Base-by-base conservation (phyloP, 2,797 vertebrate genomes). In the Psittacula echo region DNA sequence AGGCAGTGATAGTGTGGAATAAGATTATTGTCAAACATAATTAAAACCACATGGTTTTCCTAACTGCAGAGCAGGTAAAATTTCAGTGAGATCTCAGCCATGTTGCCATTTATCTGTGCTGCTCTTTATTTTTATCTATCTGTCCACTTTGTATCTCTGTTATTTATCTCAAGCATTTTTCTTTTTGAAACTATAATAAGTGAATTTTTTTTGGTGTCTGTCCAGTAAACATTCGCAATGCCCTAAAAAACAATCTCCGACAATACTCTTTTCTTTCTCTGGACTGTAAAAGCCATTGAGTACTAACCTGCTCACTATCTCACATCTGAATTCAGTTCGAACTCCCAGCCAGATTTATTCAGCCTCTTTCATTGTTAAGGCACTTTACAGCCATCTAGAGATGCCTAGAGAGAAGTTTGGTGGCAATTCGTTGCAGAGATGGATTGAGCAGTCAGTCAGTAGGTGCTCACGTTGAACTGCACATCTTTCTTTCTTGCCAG, bases 401-500 rank as follows among this genome's bases (percentile, higher is more conserved):
- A 90, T 53, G 39, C 65, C 62, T 62, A 76, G 85, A 67, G 79
- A 82, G 45, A 88, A 73, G 62, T 68, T 94, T 93, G 73, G 37
- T 30, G 7, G 67, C 81, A 76, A 87, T 78, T 68, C 87, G 24
- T 89, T 82, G 71, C 62, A 91, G 66, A 83, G 87, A 41, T 86
- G 77, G 91, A 77, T 87, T 18, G 7, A 76, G 64, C 72, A 80
- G 60, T 81, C 42, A 53, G 21, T 71, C 74, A 71, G 24, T 80
- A 91, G 94, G 44, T 45, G 68, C 92, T 92, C 67, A 76, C 1
- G 2, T 89, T 97, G 87, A 98, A 97, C 95, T 94, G 78, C 64
- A 76, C 77, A 24, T 97, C 81, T 98, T 96, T 98, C 90, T 97
- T 76, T 98, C 95, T 97, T 96, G 80, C 82, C 97, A 99, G 99